Percentiles rank a stretch among this genome's conserved stretches.
These are phyloP conservation scores for Piaya cayana DNA, from an alignment of 2,113 vertebrate species.

Conservation along the genomic window DNA sequence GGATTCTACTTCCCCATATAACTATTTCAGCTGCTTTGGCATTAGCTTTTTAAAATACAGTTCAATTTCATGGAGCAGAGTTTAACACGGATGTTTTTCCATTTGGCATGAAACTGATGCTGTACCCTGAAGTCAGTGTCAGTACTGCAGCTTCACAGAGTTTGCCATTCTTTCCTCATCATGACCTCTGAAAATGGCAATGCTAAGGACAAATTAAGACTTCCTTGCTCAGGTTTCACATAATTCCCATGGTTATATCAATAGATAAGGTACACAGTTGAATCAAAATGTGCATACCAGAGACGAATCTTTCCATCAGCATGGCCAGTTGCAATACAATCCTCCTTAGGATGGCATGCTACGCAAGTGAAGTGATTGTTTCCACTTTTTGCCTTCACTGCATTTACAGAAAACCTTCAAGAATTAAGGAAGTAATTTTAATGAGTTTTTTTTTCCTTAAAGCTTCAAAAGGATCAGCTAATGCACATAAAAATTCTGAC, in stretches of 20 bases:
- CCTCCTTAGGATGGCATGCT: constrained; percentile 88
- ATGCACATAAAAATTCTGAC: neutral
- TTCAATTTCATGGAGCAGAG: neutral
- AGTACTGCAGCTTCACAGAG: neutral
- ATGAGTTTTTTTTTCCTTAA: neutral
- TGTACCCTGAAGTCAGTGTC: neutral
- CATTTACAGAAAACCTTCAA: constrained; percentile 83
- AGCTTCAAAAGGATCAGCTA: neutral
- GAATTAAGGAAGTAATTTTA: neutral
- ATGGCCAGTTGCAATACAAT: constrained; percentile 94
- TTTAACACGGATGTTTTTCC: neutral
- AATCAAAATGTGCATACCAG: constrained; percentile 78
- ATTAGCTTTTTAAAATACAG: neutral
- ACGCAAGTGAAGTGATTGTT: constrained; percentile 86
- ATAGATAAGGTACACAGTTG: rapidly evolving
- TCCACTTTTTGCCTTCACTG: constrained; percentile 76
- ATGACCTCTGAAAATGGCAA: neutral
- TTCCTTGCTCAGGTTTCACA: neutral
- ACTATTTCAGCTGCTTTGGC: neutral
- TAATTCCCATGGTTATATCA: neutral
- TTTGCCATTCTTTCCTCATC: neutral
- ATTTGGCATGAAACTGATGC: neutral
- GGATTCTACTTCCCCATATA: neutral
- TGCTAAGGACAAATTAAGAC: rapidly evolving
- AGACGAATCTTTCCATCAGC: constrained; percentile 92